phyloP scores from a whole-genome alignment of 2,113 vertebrate genomes.

The Tylochromis polylepis region DNA sequence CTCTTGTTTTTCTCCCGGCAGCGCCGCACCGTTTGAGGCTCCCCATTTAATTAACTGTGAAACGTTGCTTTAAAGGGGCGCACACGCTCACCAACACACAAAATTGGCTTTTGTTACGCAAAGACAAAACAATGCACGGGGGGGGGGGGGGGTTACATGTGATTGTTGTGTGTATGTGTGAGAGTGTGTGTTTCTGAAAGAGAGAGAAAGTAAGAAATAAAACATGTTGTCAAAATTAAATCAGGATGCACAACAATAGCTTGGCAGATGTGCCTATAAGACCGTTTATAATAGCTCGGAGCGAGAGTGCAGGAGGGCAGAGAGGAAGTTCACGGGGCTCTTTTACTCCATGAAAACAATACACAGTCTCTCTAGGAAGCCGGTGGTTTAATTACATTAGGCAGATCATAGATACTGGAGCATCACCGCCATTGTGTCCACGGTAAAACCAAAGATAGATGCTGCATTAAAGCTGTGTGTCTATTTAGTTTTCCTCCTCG shows the following conservation, averaged over 20 bases:
- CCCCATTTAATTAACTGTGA: constrained; percentile 63
- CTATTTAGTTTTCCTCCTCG: not conserved
- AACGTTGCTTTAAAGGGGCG: constrained; percentile 33
- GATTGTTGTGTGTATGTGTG: constrained; percentile 23
- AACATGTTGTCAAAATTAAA: constrained; percentile 42
- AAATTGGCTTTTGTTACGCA: constrained; percentile 44
- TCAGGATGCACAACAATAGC: constrained; percentile 37
- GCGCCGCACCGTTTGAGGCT: constrained; percentile 20
- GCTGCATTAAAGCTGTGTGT: not conserved
- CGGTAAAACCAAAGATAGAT: not conserved
- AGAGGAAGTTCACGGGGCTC: not conserved
- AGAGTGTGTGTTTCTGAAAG: constrained; percentile 10
- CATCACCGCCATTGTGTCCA: not conserved
- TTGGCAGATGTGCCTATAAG: constrained; percentile 32
- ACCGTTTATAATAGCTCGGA: constrained; percentile 4
- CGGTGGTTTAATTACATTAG: constrained; percentile 21
- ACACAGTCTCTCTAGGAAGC: not conserved
- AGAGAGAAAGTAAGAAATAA: not conserved
- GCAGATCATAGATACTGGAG: not conserved
- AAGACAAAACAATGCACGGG: constrained; percentile 43
- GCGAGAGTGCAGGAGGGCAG: not conserved
- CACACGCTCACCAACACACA: not conserved
- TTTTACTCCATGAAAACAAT: constrained; percentile 18
- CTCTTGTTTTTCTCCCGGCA: constrained; percentile 15
- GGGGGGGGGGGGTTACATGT: not conserved